Evolutionary conservation across 2,888 invertebrate genomes (phyloP), one percentile per base, ranked within the genome.

Genomic region (Leptodirus hochenwartii): DNA sequence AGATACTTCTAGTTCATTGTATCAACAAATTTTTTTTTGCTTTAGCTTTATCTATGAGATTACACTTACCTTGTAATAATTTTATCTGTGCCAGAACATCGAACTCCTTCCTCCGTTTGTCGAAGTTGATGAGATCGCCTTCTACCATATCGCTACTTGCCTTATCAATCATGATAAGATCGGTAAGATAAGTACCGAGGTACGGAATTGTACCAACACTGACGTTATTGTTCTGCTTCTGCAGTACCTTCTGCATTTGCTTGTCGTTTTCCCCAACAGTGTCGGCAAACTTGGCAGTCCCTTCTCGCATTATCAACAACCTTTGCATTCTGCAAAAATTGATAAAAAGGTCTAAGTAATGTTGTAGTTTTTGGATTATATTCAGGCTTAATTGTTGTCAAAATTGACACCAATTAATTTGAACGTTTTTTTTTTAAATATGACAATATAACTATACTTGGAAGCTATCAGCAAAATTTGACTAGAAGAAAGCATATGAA

Each of bases 81-180:
- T 91, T 82, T 34, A 98, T 87, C 61, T 91, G 91, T 5, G 96
- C 96, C 36, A 98, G 64, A 14, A 98, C 87, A 59, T 99, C 98
- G 56, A 98, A 99, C 56, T 98, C 96, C 58, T 95, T 95, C 36
- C 95, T 64, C 33, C 90, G 71, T 56, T 99, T 98, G 53, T 98
- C 96, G 54, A 99, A 96, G 58, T 98, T 98, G 28, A 98, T 90
- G 27, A 96, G 64, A 26, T 81, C 79, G 36, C 80, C 81, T 25
- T 71, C 69, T 35, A 60, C 71, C 52, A 70, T 71, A 49, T 90
- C 90, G 0, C 87, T 84, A 49, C 81, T 85, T 17, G 95, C 95
- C 9, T 93, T 87, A 58, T 98, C 93, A 45, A 96, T 90, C 91
- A 96, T 95, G 2, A 93, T 95, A 39, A 98, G 69, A 58, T 98